Percentiles rank a stretch among this genome's conserved stretches.
phyloP scores from a whole-genome alignment of 2,797 vertebrate species.

The Halcyon chelicuti region DNA sequence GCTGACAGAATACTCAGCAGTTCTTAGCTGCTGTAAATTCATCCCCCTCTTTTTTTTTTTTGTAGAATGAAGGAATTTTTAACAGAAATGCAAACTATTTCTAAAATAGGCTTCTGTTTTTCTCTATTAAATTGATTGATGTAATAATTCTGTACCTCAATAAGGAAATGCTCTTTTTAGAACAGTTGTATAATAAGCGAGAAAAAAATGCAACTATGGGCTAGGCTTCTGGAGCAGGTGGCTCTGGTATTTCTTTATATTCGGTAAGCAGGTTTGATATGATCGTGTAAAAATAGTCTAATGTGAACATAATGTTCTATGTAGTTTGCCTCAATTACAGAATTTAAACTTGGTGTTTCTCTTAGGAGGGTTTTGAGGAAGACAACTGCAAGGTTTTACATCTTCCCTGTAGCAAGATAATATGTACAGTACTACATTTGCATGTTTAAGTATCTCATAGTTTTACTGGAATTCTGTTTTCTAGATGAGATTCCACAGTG shows the following conservation, averaged over 20 bases:
- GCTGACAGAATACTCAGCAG: background rate
- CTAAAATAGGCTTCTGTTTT: background rate
- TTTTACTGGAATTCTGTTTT: background rate
- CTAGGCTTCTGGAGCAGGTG: background rate
- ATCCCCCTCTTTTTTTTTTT: background rate
- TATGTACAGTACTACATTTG: background rate
- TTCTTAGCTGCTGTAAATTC: background rate
- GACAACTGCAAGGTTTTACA: background rate
- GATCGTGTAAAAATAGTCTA: background rate
- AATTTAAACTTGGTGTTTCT: background rate
- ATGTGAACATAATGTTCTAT: background rate
- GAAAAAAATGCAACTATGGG: background rate
- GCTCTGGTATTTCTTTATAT: background rate
- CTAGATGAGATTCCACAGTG: background rate
- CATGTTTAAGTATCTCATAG: background rate
- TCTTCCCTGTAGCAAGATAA: background rate
- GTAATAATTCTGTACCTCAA: background rate
- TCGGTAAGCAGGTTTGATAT: background rate
- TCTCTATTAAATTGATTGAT: background rate
- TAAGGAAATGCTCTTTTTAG: background rate
- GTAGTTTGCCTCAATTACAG: background rate
- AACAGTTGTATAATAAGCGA: background rate
- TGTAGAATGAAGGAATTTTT: background rate
- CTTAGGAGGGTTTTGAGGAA: background rate
- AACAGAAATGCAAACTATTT: background rate